A percentile compares a stretch with the other conserved stretches of the same genome.
These are phyloP conservation scores for Noctua fimbriata DNA, from an alignment of 2,888 invertebrate genomes.

Conservation along the genomic window DNA sequence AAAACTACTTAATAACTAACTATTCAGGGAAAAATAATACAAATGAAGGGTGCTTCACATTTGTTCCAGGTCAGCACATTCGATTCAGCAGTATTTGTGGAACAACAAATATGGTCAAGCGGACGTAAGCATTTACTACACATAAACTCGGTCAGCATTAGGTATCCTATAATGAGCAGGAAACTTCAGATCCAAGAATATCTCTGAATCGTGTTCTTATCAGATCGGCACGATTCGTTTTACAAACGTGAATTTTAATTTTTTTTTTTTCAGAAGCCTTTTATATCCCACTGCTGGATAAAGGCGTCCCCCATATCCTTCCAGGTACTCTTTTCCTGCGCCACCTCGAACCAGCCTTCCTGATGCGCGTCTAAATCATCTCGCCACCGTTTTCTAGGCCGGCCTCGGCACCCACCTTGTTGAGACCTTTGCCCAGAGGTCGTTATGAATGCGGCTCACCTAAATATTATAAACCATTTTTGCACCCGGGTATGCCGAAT, in stretches of 20 bases:
- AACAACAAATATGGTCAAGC: not conserved
- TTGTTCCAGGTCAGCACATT: not conserved
- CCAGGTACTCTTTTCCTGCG: too few species aligned
- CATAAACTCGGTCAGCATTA: not conserved
- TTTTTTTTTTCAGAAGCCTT: too few species aligned
- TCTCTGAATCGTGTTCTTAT: not conserved
- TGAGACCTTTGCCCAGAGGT: too few species aligned
- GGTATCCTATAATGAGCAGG: not conserved
- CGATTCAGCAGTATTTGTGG: not conserved
- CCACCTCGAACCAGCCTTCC: too few species aligned
- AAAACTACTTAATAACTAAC: not conserved
- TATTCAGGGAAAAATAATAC: not conserved
- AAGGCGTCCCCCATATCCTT: too few species aligned
- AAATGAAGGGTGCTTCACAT: not conserved
- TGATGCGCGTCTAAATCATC: too few species aligned
- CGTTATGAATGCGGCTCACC: too few species aligned
- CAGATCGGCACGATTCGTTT: not conserved
- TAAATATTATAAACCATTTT: too few species aligned
- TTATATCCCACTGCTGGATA: too few species aligned
- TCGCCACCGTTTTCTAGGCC: too few species aligned
- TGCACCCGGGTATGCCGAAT: too few species aligned
- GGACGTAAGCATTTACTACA: not conserved
- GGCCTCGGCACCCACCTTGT: too few species aligned
- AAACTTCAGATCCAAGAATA: not conserved
- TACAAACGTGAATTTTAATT: not conserved